phyloP scores from a whole-genome alignment of 2,888 invertebrate genomes.

The Synanthedon myopaeformis region DNA sequence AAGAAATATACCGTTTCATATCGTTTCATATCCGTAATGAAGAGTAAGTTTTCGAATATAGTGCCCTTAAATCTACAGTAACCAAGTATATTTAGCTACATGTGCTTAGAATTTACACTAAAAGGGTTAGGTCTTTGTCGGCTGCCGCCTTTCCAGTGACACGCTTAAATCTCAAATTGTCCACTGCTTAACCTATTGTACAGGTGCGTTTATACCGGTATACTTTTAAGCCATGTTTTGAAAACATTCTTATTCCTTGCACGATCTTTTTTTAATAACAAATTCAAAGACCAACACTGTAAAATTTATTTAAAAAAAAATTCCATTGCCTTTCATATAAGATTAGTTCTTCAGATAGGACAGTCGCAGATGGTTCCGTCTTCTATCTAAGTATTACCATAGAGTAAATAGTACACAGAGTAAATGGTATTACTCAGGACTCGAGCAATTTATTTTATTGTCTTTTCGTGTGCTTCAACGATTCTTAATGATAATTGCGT shows the following conservation, averaged over 20 bases:
- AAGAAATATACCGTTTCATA: no score
- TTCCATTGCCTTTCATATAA: not conserved
- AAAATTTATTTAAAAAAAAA: no score
- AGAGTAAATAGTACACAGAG: no score
- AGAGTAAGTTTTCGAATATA: no score
- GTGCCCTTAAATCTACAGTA: no score
- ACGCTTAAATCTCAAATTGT: constrained; percentile 14
- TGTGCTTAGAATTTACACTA: not conserved
- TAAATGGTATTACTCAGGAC: constrained; percentile 5
- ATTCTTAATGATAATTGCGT: constrained; percentile 7
- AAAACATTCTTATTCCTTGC: no score
- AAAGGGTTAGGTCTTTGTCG: constrained; percentile 14
- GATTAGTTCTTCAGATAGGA: not conserved
- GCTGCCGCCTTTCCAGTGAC: constrained; percentile 18
- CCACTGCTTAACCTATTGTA: constrained; percentile 4
- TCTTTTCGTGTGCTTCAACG: constrained; percentile 3
- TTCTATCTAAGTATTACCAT: constrained; percentile 3
- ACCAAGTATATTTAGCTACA: not conserved
- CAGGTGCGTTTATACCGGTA: not conserved
- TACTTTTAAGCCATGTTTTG: no score
- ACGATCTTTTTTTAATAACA: no score
- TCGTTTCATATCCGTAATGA: no score
- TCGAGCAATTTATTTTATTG: constrained; percentile 9
- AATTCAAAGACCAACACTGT: no score
- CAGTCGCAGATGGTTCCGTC: constrained; percentile 4